Conservation (phyloP, 2,113 vertebrate genomes). For the human region DNA sequence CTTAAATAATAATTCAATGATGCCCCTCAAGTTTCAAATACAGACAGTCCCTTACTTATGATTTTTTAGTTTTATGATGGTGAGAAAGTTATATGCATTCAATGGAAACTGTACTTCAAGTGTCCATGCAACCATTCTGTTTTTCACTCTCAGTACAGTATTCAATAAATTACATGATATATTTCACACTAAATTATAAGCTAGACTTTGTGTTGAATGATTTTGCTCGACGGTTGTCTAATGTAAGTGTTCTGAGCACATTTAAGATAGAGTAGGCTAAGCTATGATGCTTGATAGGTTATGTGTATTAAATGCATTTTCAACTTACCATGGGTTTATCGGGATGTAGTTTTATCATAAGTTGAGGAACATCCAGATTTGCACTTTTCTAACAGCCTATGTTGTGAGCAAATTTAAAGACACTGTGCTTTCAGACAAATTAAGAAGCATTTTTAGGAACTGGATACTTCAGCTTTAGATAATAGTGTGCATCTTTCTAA, state of each 20-base stretch:
- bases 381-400: background rate
- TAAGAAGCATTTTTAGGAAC: background rate
- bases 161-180: background rate
- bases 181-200: background rate
- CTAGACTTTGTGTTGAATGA: background rate
- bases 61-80: background rate
- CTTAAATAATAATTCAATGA: slow-evolving; percentile 24
- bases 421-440: background rate
- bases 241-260: background rate
- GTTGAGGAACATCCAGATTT: background rate
- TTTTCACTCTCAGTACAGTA: background rate
- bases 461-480: background rate
- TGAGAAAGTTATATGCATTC: background rate
- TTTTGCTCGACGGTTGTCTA: background rate
- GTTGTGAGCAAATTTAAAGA: background rate
- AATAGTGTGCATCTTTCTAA: background rate
- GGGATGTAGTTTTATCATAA: background rate
- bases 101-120: background rate
- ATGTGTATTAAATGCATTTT: background rate
- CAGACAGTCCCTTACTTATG: background rate
- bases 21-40: background rate
- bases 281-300: background rate
- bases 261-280: background rate
- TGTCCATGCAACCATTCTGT: background rate
- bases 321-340: background rate